Evolutionary conservation across 1,140 invertebrate genomes (phyloP).

Genomic region (Apis florea): DNA sequence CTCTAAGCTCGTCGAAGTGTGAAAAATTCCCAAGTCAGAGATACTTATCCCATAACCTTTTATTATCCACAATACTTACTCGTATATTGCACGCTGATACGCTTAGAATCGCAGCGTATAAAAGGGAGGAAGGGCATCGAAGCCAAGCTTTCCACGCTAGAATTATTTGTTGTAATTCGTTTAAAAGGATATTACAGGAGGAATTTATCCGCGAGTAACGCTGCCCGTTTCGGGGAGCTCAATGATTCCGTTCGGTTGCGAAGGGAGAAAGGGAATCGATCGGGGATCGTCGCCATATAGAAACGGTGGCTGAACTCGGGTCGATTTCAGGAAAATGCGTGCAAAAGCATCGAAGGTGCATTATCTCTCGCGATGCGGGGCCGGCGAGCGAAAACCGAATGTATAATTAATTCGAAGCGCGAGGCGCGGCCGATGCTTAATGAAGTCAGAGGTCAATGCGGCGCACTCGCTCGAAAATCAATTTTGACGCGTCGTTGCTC

Average conservation of each 20-base stretch:
- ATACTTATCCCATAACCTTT: too few relatives aligned
- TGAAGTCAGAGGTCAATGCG: slow-evolving; percentile 51
- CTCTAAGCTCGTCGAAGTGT: too few relatives aligned
- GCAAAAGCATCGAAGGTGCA: slow-evolving; percentile 23
- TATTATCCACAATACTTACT: too few relatives aligned
- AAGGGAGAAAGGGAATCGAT: slow-evolving; percentile 1
- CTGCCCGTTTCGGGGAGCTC: background rate
- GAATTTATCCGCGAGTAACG: background rate
- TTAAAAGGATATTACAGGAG: too few relatives aligned
- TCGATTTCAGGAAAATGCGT: slow-evolving; percentile 16
- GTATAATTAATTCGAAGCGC: slow-evolving; percentile 57
- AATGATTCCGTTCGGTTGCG: background rate
- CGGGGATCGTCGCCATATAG: background rate
- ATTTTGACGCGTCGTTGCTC: slow-evolving; percentile 52
- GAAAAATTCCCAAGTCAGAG: too few relatives aligned
- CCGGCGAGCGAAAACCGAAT: slow-evolving; percentile 31
- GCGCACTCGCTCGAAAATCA: slow-evolving; percentile 47
- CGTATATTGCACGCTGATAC: too few relatives aligned
- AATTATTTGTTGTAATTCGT: background rate
- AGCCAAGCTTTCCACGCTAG: background rate
- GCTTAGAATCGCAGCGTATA: too few relatives aligned
- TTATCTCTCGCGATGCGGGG: slow-evolving; percentile 31
- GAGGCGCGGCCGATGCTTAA: slow-evolving; percentile 50
- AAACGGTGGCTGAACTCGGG: background rate
- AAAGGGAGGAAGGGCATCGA: background rate